Evolutionary conservation across 92 coral and sea anemone genomes (phyloP).

Genomic region (Epizoanthus ramosus): DNA sequence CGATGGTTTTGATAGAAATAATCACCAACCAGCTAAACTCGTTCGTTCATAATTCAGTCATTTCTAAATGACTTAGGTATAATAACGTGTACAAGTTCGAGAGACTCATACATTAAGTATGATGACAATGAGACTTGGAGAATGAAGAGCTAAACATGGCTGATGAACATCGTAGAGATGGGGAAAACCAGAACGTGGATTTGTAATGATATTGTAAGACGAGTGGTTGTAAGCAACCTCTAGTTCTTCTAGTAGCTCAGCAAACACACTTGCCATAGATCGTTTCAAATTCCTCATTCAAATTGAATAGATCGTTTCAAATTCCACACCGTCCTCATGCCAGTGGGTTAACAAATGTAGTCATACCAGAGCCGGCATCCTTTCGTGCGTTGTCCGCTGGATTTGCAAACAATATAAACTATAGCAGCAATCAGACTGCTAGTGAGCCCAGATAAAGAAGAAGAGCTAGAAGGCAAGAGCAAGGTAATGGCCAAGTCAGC

Average conservation of each 20-base stretch:
- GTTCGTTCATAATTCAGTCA: too few relatives aligned
- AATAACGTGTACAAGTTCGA: too few relatives aligned
- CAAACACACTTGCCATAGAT: conserved; percentile 26
- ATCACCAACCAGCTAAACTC: too few relatives aligned
- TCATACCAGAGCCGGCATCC: conserved; percentile 31
- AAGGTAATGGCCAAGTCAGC: neutral
- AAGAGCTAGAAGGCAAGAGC: neutral
- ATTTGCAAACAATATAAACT: conserved; percentile 42
- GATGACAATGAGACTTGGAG: too few relatives aligned
- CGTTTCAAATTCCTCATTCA: too few relatives aligned
- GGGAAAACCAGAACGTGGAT: neutral
- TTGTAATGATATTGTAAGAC: conserved; percentile 46
- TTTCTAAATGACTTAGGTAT: too few relatives aligned
- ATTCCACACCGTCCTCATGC: conserved; percentile 14
- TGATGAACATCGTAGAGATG: too few relatives aligned
- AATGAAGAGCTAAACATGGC: too few relatives aligned
- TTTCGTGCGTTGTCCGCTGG: conserved; percentile 48
- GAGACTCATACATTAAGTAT: too few relatives aligned
- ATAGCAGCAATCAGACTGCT: conserved; percentile 35
- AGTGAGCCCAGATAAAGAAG: conserved; percentile 7
- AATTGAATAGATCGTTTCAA: too few relatives aligned
- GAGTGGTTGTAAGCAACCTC: conserved; percentile 33
- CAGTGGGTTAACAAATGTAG: conserved; percentile 5
- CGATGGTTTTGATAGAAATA: too few relatives aligned
- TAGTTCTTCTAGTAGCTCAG: neutral